Evolutionary conservation across 2,888 invertebrate species (phyloP).

Genomic region (Brenthis daphne): DNA sequence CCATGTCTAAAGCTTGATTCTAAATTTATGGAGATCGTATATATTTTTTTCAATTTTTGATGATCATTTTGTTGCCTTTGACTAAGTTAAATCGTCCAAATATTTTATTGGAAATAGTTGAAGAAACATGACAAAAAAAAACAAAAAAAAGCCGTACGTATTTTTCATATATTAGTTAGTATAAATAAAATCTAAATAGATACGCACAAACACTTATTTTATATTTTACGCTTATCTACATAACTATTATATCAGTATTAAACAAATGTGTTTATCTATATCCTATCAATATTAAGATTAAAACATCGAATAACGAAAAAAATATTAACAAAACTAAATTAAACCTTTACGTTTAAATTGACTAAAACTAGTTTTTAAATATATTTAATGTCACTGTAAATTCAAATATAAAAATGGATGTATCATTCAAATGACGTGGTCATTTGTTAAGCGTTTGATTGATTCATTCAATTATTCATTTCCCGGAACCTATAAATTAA

Average conservation of each 20-base stretch:
- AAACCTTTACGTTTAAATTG: too few species aligned
- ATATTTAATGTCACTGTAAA: too few species aligned
- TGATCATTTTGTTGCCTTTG: constrained; percentile 25
- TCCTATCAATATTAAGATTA: too few species aligned
- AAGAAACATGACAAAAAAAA: too few species aligned
- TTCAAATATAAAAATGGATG: too few species aligned
- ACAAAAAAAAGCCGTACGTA: not conserved
- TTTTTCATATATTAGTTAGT: not conserved
- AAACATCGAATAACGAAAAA: too few species aligned
- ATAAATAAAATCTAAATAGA: not conserved
- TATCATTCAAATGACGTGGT: constrained; percentile 19
- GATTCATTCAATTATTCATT: constrained; percentile 32
- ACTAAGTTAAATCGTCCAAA: constrained; percentile 17
- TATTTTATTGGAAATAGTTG: not conserved
- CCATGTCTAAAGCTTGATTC: constrained; percentile 30
- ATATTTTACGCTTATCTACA: too few species aligned
- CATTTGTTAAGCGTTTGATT: constrained; percentile 32
- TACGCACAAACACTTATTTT: too few species aligned
- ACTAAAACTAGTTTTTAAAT: too few species aligned
- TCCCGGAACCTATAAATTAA: constrained; percentile 35
- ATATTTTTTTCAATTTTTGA: constrained; percentile 30
- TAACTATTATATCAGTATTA: too few species aligned
- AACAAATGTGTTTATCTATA: too few species aligned
- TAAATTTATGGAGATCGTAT: constrained; percentile 35
- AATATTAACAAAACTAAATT: too few species aligned